Evolutionary conservation across 2,888 invertebrate genomes (phyloP), one percentile per base, ranked within the genome.

Genomic region (Therioaphis trifolii): DNA sequence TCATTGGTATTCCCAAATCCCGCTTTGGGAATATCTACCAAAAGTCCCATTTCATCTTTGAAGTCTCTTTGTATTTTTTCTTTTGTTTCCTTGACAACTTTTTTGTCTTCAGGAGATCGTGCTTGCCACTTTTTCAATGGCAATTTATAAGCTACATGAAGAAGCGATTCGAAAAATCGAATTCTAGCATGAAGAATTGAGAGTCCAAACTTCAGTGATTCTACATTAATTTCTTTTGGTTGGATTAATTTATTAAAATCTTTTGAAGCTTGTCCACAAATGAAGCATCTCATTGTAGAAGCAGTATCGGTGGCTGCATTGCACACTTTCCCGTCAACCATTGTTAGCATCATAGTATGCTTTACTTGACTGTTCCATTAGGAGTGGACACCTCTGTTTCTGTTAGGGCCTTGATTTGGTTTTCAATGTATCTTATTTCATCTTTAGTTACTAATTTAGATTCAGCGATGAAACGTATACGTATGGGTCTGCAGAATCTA

Each of bases 401-500:
- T 68, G 24, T 24, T 80, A 61, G 11, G 15, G 11, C 4, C 80
- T 40, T 55, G 55, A 85, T 84, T 71, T 85, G 69, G 4, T 77
- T 58, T 11, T 85, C 84, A 2, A 85, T 66, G 9, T 76, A 66
- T 21, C 43, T 29, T 43, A 84, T 77, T 79, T 85, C 85, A 35
- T 14, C 52, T 18, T 46, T 2, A 40, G 72, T 63, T 15, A 85
- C 61, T 85, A 86, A 85, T 52, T 85, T 85, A 71, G 86, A 86
- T 79, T 88, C 87, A 84, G 87, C 87, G 29, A 85, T 66, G 86
- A 87, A 87, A 84, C 86, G 85, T 82, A 87, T 86, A 85, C 86
- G 86, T 76, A 87, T 69, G n/a, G 87, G 87, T 77, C 87, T 86
- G 85, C 87, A 88, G 77, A 85, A 88, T 61, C 86, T 85, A 12